Conservation (phyloP, 2,888 invertebrate species). For the Papilio demoleus region DNA sequence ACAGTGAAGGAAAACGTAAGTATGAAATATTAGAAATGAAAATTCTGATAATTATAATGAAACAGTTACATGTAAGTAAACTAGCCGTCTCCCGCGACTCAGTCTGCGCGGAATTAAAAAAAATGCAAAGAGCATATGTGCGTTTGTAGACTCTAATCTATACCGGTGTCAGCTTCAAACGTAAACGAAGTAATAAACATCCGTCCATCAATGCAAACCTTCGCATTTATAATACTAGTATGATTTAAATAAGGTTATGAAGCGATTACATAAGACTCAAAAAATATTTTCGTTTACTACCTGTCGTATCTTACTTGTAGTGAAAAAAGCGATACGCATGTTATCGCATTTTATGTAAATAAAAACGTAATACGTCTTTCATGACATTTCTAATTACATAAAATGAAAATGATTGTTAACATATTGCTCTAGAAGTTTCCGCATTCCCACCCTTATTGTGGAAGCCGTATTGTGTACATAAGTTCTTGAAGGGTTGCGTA, state of each 20-base stretch:
- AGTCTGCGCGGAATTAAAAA: too few relatives aligned
- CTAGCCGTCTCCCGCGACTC: too few relatives aligned
- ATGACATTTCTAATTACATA: slow-evolving; percentile 17
- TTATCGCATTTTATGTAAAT: slow-evolving; percentile 29
- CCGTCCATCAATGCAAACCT: too few relatives aligned
- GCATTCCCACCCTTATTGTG: not conserved
- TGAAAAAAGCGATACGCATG: slow-evolving; percentile 16
- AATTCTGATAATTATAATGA: not conserved
- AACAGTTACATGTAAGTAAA: not conserved
- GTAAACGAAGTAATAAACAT: too few relatives aligned
- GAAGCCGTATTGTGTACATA: slow-evolving; percentile 29
- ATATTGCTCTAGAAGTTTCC: not conserved
- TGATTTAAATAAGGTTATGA: not conserved
- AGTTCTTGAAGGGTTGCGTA: slow-evolving; percentile 21
- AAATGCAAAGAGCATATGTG: too few relatives aligned
- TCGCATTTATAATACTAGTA: too few relatives aligned
- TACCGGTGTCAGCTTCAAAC: too few relatives aligned
- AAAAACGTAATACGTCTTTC: slow-evolving; percentile 1
- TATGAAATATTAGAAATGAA: not conserved
- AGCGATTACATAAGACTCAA: not conserved
- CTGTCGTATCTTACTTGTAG: slow-evolving; percentile 8
- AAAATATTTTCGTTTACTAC: slow-evolving; percentile 5
- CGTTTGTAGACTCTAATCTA: too few relatives aligned
- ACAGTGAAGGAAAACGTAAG: not conserved
- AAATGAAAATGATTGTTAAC: slow-evolving; percentile 3